phyloP scores from a whole-genome alignment of 1,140 invertebrate genomes.

The Colletes latitarsis region DNA sequence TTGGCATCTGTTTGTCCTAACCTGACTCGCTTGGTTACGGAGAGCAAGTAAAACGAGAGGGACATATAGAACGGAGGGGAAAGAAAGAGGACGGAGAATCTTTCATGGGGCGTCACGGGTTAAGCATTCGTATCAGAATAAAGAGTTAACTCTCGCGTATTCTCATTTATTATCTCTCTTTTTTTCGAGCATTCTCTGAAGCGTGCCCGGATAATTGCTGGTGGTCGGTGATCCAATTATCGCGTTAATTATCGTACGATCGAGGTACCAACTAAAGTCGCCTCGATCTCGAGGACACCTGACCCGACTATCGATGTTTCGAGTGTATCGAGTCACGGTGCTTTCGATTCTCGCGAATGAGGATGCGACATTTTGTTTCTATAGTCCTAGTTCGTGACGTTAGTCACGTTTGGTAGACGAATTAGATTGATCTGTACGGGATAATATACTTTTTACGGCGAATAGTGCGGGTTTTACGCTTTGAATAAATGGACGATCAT shows the following conservation, averaged over 20 bases:
- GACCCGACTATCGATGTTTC: not conserved
- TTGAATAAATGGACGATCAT: too few relatives aligned
- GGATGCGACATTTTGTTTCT: not conserved
- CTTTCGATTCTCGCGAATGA: conserved; percentile 4
- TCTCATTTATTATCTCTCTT: not conserved
- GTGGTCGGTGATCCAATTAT: conserved; percentile 13
- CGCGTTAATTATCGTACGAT: conserved; percentile 10
- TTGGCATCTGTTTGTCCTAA: not conserved
- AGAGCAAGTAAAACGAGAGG: not conserved
- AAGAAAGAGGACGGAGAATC: not conserved
- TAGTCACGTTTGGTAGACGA: too few relatives aligned
- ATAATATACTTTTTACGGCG: too few relatives aligned
- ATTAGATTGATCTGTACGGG: not conserved
- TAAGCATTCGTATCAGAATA: conserved; percentile 17
- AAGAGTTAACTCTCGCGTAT: conserved; percentile 21
- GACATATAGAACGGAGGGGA: not conserved
- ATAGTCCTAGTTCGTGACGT: not conserved
- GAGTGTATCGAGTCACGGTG: not conserved
- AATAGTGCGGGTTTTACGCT: too few relatives aligned
- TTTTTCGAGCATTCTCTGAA: not conserved
- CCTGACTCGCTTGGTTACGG: conserved; percentile 3
- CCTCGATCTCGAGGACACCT: not conserved
- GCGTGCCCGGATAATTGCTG: conserved; percentile 21
- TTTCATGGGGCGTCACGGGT: not conserved
- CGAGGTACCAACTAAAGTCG: not conserved